Evolutionary conservation across 30 jellyfish, hydroid and myxozoan genomes (phyloP), one percentile per base, ranked within the genome.

Genomic region (Chironex yamaguchii): DNA sequence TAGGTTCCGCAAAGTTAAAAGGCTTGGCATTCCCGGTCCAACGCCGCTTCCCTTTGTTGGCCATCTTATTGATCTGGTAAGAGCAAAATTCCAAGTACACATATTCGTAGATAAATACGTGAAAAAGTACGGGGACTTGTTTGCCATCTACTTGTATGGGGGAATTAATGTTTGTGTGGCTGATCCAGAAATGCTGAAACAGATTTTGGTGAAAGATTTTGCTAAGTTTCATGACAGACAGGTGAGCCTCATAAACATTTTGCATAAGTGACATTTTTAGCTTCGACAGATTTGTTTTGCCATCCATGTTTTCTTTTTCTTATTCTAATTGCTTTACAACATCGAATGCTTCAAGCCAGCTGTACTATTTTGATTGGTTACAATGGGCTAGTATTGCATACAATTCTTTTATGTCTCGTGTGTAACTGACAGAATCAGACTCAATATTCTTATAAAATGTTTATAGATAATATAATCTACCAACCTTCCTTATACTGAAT

Each of bases 1-100:
- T 32, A 54, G 71, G 25, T 54, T 54, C 23, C 71, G 23, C 11
- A n/a, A 54, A 6, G 21, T 54, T 32, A 20, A 6, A 11, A 28
- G 71, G 11, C 23, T 54, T 11, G 71, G 71, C 71, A 54, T 54
- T 32, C 71, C 71, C 25, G 71, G 71, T 3, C 71, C 71, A n/a
- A n/a, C 21, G 23, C 71, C 71, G 21, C 25, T n/a, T 20, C 71
- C 71, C 31, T 54, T 54, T n/a, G 25, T 54, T n/a, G 71, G 71
- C 22, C 21, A 54, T 20, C 71, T 54, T 3, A 28, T 32, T n/a
- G 71, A 54, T 54, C 71, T 54, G 4, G 71, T 34, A 9, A 4
- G 23, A 54, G 21, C 71, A 32, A 54, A 54, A 4, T 54, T 54
- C 25, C 71, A 54, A n/a, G 4, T 54, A 3, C 71, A 54, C 25